Conservation (phyloP, 2,888 invertebrate species). For the Sesia bembeciformis region DNA sequence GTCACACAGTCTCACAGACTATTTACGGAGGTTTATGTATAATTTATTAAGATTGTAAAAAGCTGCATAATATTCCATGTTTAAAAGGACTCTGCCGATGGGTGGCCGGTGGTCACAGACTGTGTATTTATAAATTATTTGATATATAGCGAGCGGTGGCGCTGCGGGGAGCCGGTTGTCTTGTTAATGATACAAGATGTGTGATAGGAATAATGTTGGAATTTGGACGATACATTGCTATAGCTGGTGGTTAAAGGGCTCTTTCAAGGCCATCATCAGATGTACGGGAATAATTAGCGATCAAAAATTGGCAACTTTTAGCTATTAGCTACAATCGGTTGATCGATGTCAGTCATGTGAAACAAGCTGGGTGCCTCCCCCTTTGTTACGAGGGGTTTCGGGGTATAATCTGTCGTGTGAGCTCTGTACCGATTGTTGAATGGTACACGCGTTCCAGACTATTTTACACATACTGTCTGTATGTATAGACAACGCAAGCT, state of each 20-base stretch:
- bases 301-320: too few relatives aligned
- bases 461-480: too few relatives aligned
- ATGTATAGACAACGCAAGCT: too few relatives aligned
- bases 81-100: constrained; percentile 3
- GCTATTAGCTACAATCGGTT: too few relatives aligned
- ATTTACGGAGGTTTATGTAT: not conserved
- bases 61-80: not conserved
- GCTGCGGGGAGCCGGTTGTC: constrained; percentile 43
- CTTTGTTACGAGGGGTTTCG: too few relatives aligned
- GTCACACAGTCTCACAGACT: not conserved
- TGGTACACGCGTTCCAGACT: too few relatives aligned
- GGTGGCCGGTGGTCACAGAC: constrained; percentile 24
- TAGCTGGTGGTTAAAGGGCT: not conserved
- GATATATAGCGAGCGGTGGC: constrained; percentile 53
- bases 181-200: constrained; percentile 27
- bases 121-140: constrained; percentile 52
- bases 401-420: too few relatives aligned
- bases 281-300: too few relatives aligned
- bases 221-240: not conserved
- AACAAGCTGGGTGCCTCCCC: too few relatives aligned
- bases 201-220: not conserved
- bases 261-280: not conserved
- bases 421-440: too few relatives aligned
- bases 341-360: too few relatives aligned
- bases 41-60: not conserved